phyloP scores from a whole-genome alignment of 2,888 invertebrate species.

The Ethmia dodecea region DNA sequence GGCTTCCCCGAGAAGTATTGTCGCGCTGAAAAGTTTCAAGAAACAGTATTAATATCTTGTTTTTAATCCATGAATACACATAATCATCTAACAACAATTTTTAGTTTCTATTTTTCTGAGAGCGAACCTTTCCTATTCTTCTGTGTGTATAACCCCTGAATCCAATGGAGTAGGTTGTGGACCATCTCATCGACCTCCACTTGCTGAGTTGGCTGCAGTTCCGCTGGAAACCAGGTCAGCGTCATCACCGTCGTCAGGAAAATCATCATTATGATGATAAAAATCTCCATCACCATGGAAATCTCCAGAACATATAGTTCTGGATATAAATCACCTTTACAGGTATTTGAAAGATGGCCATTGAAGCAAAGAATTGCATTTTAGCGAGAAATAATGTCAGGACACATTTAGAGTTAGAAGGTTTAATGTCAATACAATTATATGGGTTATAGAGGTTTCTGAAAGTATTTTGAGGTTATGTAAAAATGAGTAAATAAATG shows the following conservation, averaged over 20 bases:
- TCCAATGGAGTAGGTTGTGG: slow-evolving; percentile 85
- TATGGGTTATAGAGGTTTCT: no score
- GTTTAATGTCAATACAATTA: no score
- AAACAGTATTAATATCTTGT: background rate
- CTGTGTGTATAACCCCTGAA: slow-evolving; percentile 83
- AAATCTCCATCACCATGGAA: slow-evolving; percentile 11
- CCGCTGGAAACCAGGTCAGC: slow-evolving; percentile 65
- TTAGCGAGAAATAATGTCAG: no score
- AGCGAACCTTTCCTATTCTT: slow-evolving; percentile 70
- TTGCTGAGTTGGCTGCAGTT: slow-evolving; percentile 59
- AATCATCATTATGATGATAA: slow-evolving; percentile 40
- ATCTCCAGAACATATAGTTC: background rate
- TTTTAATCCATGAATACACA: no score
- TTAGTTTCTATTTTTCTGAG: no score
- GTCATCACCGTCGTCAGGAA: slow-evolving; percentile 42
- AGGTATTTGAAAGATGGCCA: background rate
- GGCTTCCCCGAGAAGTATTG: slow-evolving; percentile 81
- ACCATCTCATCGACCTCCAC: slow-evolving; percentile 84
- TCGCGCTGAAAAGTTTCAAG: slow-evolving; percentile 73
- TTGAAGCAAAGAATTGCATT: background rate
- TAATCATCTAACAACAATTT: no score
- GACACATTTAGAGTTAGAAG: no score
- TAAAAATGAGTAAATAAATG: no score
- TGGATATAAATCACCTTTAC: no score
- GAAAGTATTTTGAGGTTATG: no score